These are phyloP conservation scores for Zygothrica quintamaculata DNA, from an alignment of 2,888 invertebrate species.

Conservation along the genomic window DNA sequence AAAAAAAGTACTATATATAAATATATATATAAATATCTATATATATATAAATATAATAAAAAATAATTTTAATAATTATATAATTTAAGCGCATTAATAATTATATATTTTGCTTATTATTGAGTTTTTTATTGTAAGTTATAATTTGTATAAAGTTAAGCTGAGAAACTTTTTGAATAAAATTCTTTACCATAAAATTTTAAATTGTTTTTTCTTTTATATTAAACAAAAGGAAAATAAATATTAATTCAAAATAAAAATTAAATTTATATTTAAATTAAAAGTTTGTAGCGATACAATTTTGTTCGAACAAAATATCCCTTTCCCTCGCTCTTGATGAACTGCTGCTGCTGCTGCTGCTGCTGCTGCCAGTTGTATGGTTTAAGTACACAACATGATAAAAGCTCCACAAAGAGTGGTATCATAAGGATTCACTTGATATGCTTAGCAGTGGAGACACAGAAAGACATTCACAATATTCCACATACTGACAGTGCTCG, in stretches of 20 bases:
- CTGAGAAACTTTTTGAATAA: slow-evolving; percentile 75
- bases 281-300: too few species aligned
- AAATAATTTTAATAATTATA: slow-evolving; percentile 45
- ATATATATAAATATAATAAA: slow-evolving; percentile 27
- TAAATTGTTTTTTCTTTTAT: too few species aligned
- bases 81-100: slow-evolving; percentile 70
- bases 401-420: slow-evolving; percentile 8
- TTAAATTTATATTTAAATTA: too few species aligned
- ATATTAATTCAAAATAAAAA: too few species aligned
- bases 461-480: slow-evolving; percentile 23
- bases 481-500: slow-evolving; percentile 21
- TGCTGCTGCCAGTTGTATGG: slow-evolving; percentile 17
- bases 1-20: slow-evolving; percentile 11
- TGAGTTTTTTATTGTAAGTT: slow-evolving; percentile 67
- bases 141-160: slow-evolving; percentile 80
- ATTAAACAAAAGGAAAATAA: background rate
- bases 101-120: slow-evolving; percentile 63
- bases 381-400: slow-evolving; percentile 15
- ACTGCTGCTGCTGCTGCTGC: too few species aligned
- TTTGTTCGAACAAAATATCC: too few species aligned
- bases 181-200: slow-evolving; percentile 72
- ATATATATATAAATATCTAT: slow-evolving; percentile 36
- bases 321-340: background rate
- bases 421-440: slow-evolving; percentile 27
- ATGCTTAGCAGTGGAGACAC: slow-evolving; percentile 31